Percentiles rank a stretch among this genome's conserved stretches.
phyloP scores from a whole-genome alignment of 2,888 invertebrate genomes.

The Hypolimnas misippus region DNA sequence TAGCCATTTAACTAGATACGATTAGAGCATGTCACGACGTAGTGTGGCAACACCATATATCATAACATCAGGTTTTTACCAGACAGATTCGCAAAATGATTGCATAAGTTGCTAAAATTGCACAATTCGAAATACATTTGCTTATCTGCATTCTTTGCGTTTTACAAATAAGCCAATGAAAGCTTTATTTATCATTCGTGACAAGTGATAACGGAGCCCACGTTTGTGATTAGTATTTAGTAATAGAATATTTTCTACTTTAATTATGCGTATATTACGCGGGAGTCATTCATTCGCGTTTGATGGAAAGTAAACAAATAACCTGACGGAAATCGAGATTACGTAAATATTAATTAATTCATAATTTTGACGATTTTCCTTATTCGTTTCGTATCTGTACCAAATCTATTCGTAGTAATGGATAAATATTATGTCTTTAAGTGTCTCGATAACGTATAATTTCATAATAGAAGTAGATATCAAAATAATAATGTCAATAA shows the following conservation, averaged over 20 bases:
- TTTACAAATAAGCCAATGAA: slow-evolving; percentile 34
- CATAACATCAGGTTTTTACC: slow-evolving; percentile 51
- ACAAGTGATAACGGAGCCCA: slow-evolving; percentile 29
- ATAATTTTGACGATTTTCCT: no score
- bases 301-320: not conserved
- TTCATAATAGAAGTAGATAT: not conserved
- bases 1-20: slow-evolving; percentile 81
- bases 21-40: slow-evolving; percentile 75
- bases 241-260: slow-evolving; percentile 13
- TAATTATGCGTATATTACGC: slow-evolving; percentile 3
- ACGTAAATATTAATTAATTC: not conserved
- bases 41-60: slow-evolving; percentile 70
- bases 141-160: slow-evolving; percentile 35
- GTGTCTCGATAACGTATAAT: not conserved
- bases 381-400: no score
- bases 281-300: no score
- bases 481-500: not conserved
- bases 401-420: not conserved
- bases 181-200: slow-evolving; percentile 32
- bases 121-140: slow-evolving; percentile 30
- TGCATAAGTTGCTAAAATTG: slow-evolving; percentile 34
- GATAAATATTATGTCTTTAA: not conserved
- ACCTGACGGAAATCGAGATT: not conserved
- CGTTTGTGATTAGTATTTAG: slow-evolving; percentile 28
- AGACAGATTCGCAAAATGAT: slow-evolving; percentile 26